A percentile compares a stretch with the other conserved stretches of the same genome.
phyloP scores from a whole-genome alignment of 2,113 vertebrate genomes.

The Anguilla rostrata region DNA sequence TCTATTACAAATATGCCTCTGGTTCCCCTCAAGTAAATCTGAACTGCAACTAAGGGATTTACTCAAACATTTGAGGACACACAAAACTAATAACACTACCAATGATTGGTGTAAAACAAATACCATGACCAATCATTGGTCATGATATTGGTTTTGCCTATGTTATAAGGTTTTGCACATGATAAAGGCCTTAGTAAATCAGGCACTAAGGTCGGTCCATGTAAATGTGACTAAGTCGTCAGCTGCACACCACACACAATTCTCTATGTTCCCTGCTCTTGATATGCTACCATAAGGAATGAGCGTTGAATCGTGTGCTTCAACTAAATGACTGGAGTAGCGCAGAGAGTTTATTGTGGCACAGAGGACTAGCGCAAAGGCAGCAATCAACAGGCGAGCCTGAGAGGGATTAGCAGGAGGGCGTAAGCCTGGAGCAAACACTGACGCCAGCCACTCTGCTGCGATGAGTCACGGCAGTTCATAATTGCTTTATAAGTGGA shows the following conservation, averaged over 20 bases:
- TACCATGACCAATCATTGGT: too few relatives aligned
- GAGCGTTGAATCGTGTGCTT: neutral
- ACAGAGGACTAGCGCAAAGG: neutral
- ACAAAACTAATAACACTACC: too few relatives aligned
- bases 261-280: neutral
- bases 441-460: slow-evolving; percentile 11
- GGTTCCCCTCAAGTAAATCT: too few relatives aligned
- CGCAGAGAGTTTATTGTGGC: neutral
- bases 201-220: too few relatives aligned
- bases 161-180: too few relatives aligned
- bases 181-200: too few relatives aligned
- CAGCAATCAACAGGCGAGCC: neutral
- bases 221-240: too few relatives aligned
- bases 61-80: too few relatives aligned
- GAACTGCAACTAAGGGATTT: too few relatives aligned
- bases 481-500: slow-evolving; percentile 28
- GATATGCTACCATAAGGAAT: neutral
- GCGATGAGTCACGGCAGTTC: slow-evolving; percentile 16
- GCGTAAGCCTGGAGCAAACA: slow-evolving; percentile 13
- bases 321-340: neutral
- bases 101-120: too few relatives aligned
- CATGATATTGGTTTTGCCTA: too few relatives aligned
- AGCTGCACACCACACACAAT: neutral
- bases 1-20: too few relatives aligned
- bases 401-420: slow-evolving; percentile 6